Evolutionary conservation across 2,797 vertebrate genomes (phyloP).

Genomic region (Cyclopterus lumpus): DNA sequence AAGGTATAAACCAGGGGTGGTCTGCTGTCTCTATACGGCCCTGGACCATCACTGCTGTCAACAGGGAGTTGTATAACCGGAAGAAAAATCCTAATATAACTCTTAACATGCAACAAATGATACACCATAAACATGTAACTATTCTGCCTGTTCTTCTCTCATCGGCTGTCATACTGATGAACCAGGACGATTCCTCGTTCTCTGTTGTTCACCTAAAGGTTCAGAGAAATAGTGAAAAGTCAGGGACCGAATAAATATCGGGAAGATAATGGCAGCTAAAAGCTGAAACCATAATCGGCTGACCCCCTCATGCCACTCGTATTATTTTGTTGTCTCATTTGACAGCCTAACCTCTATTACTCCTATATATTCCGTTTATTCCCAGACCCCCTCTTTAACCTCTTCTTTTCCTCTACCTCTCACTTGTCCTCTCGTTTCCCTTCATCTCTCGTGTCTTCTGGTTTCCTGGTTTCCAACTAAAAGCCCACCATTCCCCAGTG

Average conservation of each 20-base stretch:
- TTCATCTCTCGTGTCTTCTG: constrained; percentile 9
- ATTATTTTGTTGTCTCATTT: constrained; percentile 16
- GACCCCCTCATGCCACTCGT: constrained; percentile 7
- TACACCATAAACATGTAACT: constrained; percentile 8
- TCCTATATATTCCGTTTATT: constrained; percentile 6
- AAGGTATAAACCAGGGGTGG: neutral
- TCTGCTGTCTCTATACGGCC: constrained; percentile 49
- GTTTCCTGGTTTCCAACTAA: constrained; percentile 18
- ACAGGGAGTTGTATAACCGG: constrained; percentile 66
- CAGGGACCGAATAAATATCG: neutral
- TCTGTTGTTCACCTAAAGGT: neutral
- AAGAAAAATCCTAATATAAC: neutral
- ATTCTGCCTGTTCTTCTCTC: neutral
- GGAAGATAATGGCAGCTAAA: constrained; percentile 24
- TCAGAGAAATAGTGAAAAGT: neutral
- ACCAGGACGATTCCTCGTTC: constrained; percentile 4
- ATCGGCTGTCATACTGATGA: neutral
- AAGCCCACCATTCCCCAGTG: constrained; percentile 45
- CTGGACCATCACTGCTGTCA: constrained; percentile 53
- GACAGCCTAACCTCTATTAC: constrained; percentile 19
- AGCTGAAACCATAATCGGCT: constrained; percentile 29
- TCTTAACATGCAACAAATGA: constrained; percentile 3
- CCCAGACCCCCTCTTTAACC: neutral
- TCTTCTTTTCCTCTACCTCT: neutral
- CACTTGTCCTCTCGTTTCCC: constrained; percentile 10